Evolutionary conservation across 2,888 invertebrate genomes (phyloP).

Genomic region (Drosophila diplacantha): DNA sequence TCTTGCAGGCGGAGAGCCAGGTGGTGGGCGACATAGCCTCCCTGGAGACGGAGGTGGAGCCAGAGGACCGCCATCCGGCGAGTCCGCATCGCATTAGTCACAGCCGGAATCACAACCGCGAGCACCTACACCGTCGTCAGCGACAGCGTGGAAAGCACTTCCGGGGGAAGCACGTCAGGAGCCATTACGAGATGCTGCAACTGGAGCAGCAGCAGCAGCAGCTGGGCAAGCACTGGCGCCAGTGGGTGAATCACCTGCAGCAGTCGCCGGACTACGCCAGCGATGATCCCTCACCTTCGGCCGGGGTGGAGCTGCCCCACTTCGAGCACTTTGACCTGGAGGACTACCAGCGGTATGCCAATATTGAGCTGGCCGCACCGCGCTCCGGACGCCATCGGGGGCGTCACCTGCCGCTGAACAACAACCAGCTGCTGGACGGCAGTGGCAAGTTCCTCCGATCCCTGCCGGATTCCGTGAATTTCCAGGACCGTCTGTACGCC

Average conservation of each 20-base stretch:
- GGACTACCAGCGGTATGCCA: constrained; percentile 54
- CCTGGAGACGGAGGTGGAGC: constrained; percentile 9
- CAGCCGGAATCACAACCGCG: constrained; percentile 32
- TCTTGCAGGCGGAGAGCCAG: constrained; percentile 42
- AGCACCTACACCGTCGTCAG: constrained; percentile 31
- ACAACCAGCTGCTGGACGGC: constrained; percentile 39
- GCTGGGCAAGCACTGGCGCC: constrained; percentile 57
- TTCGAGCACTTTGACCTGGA: constrained; percentile 57
- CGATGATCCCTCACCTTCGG: constrained; percentile 46
- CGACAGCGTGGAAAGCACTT: constrained; percentile 22
- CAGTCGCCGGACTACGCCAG: constrained; percentile 49
- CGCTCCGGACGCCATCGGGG: constrained; percentile 75
- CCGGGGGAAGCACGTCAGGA: constrained; percentile 29
- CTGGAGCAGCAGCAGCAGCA: constrained; percentile 57
- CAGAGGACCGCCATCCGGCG: constrained; percentile 3
- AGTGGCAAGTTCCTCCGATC: constrained; percentile 66
- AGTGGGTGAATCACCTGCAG: constrained; percentile 11
- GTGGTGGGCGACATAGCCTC: constrained; percentile 63
- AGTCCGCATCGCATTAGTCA: constrained; percentile 23
- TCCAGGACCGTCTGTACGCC: constrained; percentile 52
- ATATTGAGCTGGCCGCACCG: constrained; percentile 56
- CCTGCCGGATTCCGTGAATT: constrained; percentile 71
- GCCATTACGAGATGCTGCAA: constrained; percentile 53
- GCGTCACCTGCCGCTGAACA: constrained; percentile 51
- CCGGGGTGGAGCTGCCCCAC: constrained; percentile 18